Evolutionary conservation across 2,888 invertebrate species (phyloP), one percentile per base, ranked within the genome.

Genomic region (Drosophila neonasuta): DNA sequence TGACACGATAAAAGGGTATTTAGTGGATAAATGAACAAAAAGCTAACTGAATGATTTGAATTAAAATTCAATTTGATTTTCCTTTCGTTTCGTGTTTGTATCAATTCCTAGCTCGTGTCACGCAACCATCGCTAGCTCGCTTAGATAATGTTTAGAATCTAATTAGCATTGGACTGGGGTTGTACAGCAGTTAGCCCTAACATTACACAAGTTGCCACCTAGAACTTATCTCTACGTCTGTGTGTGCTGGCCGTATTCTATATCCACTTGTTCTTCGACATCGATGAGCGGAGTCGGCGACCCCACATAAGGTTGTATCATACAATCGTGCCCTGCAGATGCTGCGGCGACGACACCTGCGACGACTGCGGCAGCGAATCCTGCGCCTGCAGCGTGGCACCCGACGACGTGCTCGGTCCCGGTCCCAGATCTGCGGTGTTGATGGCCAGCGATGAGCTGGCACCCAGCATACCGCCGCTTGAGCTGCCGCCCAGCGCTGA

Each of bases 241-340:
- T 82, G 87, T 69, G 81, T 86, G 81, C 84, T 68, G 67, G 81
- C 81, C 77, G 87, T 73, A 71, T 84, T 87, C 89, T 91, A 91
- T 87, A 91, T 91, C 91, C 91, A 91, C 80, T 91, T 91, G 73
- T 91, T 93, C 91, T 93, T 90, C 90, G 94, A 93, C 86, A 93
- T 92, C 80, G 95, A 94, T 91, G 95, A 95, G 92, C 95, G 94
- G 91, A 95, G 93, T 92, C 96, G 94, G 92, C 96, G 95, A 93
- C 96, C 96, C 96, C 96, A 96, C 96, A 96, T 96, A 73, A 96
- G 95, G 94, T 96, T 95, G 93, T 96, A 96, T 97, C 96, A 97
- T 96, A 97, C 97, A 92, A 97, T 96, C 89, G 97, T 97, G 80
- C 97, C 97, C 91, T 96, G 96, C 71, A 96, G 92, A 88, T 95